These are phyloP conservation scores for Protodeltote pygarga DNA, from an alignment of 2,888 invertebrate species.

Conservation along the genomic window DNA sequence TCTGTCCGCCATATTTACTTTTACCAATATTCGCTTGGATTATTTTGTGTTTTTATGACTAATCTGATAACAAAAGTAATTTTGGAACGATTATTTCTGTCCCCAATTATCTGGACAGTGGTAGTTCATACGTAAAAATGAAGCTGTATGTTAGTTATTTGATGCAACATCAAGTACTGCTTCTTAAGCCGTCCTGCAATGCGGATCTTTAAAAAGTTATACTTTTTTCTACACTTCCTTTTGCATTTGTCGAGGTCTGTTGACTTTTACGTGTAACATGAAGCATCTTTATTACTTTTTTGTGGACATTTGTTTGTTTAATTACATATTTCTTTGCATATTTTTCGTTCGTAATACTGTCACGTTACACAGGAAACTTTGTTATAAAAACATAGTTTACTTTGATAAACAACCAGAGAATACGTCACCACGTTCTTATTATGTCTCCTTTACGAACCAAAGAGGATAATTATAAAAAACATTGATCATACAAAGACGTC, in stretches of 20 bases:
- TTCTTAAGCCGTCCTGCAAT: conserved; percentile 61
- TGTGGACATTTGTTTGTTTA: conserved; percentile 19
- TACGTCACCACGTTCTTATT: too few relatives aligned
- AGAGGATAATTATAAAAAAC: conserved; percentile 1
- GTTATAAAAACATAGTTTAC: conserved; percentile 28
- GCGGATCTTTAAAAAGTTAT: conserved; percentile 58
- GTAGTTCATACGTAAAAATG: conserved; percentile 3
- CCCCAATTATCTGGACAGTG: conserved; percentile 9
- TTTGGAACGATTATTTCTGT: conserved; percentile 16
- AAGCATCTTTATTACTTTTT: conserved; percentile 16
- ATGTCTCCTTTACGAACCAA: too few relatives aligned
- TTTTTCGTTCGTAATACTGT: conserved; percentile 6
- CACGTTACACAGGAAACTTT: conserved; percentile 35
- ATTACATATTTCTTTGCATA: conserved; percentile 18
- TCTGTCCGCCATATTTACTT: conserved; percentile 82
- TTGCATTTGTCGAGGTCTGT: conserved; percentile 11
- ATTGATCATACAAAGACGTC: too few relatives aligned
- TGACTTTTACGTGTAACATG: conserved; percentile 25
- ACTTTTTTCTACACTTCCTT: conserved; percentile 30
- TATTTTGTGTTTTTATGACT: conserved; percentile 66
- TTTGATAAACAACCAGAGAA: conserved; percentile 8
- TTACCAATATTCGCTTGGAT: conserved; percentile 61
- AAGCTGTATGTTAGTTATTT: conserved; percentile 18
- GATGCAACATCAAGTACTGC: conserved; percentile 12
- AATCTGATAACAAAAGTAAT: conserved; percentile 36